phyloP scores from a whole-genome alignment of 2,888 invertebrate species.

The Orthonevra nobilis region DNA sequence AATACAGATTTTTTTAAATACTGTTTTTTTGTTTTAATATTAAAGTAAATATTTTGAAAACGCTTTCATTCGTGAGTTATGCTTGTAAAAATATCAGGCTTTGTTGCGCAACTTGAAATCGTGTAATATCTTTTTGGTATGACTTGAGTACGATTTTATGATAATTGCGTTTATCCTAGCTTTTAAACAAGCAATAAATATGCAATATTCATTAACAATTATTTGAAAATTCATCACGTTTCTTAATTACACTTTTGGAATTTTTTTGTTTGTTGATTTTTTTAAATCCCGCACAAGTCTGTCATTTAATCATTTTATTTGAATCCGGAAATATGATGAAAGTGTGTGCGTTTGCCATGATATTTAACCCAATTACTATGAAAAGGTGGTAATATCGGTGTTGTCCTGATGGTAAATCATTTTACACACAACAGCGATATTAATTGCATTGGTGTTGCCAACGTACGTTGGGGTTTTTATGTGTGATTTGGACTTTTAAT shows the following conservation, averaged over 20 bases:
- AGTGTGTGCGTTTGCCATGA: slow-evolving; percentile 15
- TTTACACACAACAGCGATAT: slow-evolving; percentile 43
- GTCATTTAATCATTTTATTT: slow-evolving; percentile 2
- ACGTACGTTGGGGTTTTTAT: background rate
- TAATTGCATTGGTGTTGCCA: slow-evolving; percentile 64
- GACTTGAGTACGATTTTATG: too few relatives aligned
- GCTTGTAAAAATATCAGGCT: too few relatives aligned
- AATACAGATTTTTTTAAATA: too few relatives aligned
- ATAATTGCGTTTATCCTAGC: too few relatives aligned
- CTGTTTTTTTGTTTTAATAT: too few relatives aligned
- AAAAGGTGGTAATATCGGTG: too few relatives aligned
- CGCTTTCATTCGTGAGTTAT: too few relatives aligned
- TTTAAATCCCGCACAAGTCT: background rate
- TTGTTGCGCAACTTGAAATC: too few relatives aligned
- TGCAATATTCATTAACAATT: slow-evolving; percentile 54
- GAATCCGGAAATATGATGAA: slow-evolving; percentile 30
- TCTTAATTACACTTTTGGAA: slow-evolving; percentile 47
- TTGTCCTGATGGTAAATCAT: slow-evolving; percentile 35
- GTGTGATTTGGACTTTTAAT: slow-evolving; percentile 65
- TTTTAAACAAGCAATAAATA: slow-evolving; percentile 23
- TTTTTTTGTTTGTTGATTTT: slow-evolving; percentile 19
- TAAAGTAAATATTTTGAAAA: too few relatives aligned
- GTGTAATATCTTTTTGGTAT: too few relatives aligned
- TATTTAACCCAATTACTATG: slow-evolving; percentile 57
- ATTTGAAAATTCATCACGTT: slow-evolving; percentile 56